Percentiles rank a stretch among this genome's conserved stretches.
These are phyloP conservation scores for Rhincodon typus DNA, from an alignment of 2,797 vertebrate species.

Conservation along the genomic window DNA sequence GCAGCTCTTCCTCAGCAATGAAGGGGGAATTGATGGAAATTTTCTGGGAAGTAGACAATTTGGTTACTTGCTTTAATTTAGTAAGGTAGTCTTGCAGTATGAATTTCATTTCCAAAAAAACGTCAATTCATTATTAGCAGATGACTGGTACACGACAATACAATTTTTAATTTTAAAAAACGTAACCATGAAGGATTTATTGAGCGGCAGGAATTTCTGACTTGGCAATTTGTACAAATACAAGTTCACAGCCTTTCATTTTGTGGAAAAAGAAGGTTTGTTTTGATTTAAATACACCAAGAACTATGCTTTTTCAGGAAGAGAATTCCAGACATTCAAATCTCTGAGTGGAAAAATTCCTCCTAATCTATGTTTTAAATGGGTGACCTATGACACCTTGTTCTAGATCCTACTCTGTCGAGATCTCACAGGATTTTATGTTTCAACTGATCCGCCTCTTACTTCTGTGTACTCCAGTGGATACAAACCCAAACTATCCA, in stretches of 20 bases:
- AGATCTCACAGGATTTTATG: too few species aligned
- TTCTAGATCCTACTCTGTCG: too few species aligned
- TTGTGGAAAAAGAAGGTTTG: neutral
- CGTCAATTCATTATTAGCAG: neutral
- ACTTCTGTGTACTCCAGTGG: too few species aligned
- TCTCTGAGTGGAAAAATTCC: too few species aligned
- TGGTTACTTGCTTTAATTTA: neutral
- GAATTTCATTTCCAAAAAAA: neutral
- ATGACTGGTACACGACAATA: neutral
- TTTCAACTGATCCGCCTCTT: too few species aligned
- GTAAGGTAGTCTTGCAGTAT: neutral
- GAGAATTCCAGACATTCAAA: too few species aligned
- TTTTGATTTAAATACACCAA: neutral
- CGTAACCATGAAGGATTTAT: neutral
- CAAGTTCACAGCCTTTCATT: neutral
- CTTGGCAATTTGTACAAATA: neutral
- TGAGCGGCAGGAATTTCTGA: constrained; percentile 3
- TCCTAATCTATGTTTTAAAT: too few species aligned
- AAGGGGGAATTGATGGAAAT: neutral
- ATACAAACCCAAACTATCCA: too few species aligned
- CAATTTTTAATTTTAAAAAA: neutral
- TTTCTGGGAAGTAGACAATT: neutral
- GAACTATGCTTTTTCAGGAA: too few species aligned
- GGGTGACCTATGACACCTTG: too few species aligned
- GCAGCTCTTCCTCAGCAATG: neutral